Evolutionary conservation across 2,888 invertebrate species (phyloP), one percentile per base, ranked within the genome.

Genomic region (Drosophila mayaguana): DNA sequence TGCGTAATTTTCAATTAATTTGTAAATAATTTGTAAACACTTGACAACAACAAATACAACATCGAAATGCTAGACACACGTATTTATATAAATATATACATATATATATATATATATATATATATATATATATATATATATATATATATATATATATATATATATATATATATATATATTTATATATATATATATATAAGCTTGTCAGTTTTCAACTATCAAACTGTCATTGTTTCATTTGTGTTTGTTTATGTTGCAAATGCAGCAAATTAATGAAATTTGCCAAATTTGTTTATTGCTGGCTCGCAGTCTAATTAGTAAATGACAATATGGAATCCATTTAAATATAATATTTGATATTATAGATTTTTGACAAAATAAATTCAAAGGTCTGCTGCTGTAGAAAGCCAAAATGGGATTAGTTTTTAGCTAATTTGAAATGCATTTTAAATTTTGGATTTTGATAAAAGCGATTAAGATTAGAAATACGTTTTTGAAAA

Each of bases 1-100:
- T 85, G 73, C 59, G 53, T 72, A 77, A 75, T 78, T 77, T 85
- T 74, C 71, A 85, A 89, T 85, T 88, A 80, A 78, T 82, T 85
- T 82, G 69, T 60, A 74, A 70, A 84, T 81, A 75, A 75, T 84
- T 86, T 88, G 83, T 59, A 74, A 66, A 67, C 64, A 53, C 36
- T 25, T 25, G 25, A 45, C 42, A 42, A 55, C n/a, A 53, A 22
- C 20, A 53, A 22, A 22, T 22, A 22, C 28, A 7, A 28, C 25
- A 25, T 7, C 25, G 1, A 28, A 28, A 1, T 28, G 28, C 28
- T 8, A 28, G 28, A 28, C 28, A 8, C 28, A 28, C 28, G 28
- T 0, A 28, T 28, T 28, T 8, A 28, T 28, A 28, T 28, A 28
- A 28, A 28, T 8, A 28, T 28, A 28, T 28, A 28, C 28, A 28